Conservation (phyloP, 1,140 invertebrate species). For the Popillia japonica region DNA sequence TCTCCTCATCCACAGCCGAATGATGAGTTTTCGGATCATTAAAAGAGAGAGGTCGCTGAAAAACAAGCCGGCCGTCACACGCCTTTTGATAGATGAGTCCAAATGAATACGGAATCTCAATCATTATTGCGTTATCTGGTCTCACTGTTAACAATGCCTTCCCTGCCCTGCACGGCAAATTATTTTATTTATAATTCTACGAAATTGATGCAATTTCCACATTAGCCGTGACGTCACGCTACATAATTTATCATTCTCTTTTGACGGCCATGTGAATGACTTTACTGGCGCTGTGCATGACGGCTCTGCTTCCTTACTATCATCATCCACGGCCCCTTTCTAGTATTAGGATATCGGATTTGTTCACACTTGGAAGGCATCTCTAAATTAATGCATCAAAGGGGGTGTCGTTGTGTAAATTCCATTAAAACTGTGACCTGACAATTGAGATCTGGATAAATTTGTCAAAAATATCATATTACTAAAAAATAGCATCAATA, state of each 20-base stretch:
- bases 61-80: constrained; percentile 35
- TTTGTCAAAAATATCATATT: too few relatives aligned
- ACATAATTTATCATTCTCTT: constrained; percentile 38
- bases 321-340: not conserved
- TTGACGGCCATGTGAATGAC: constrained; percentile 30
- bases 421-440: too few relatives aligned
- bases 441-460: too few relatives aligned
- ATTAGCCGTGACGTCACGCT: constrained; percentile 48
- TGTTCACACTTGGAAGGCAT: not conserved
- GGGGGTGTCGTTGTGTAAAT: too few relatives aligned
- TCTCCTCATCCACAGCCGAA: constrained; percentile 16
- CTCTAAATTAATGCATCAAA: too few relatives aligned
- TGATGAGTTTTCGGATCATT: constrained; percentile 40
- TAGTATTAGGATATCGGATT: not conserved
- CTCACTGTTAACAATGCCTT: constrained; percentile 43
- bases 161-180: constrained; percentile 43
- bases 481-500: too few relatives aligned
- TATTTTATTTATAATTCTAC: constrained; percentile 52
- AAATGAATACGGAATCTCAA: constrained; percentile 49
- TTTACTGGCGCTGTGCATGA: not conserved
- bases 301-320: not conserved
- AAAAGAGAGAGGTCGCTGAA: constrained; percentile 40
- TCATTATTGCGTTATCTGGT: constrained; percentile 51
- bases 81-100: constrained; percentile 34
- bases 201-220: constrained; percentile 53